phyloP scores from a whole-genome alignment of 1,140 invertebrate species.

The Dreissena rostriformis region DNA sequence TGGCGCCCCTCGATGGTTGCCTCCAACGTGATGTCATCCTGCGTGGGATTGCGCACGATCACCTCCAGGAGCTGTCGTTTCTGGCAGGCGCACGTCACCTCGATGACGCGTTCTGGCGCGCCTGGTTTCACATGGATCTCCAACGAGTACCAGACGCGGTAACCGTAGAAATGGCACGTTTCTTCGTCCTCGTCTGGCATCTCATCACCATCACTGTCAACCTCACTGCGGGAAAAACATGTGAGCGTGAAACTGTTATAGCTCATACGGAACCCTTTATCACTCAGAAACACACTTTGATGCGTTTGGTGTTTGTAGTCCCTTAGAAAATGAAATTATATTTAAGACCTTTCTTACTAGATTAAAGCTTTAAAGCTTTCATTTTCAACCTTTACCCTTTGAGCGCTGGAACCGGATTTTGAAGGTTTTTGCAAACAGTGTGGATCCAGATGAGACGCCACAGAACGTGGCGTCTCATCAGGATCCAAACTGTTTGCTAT shows the following conservation, averaged over 20 bases:
- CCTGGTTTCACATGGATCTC: conserved; percentile 77
- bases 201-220: conserved; percentile 81
- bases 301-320: no score
- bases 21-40: conserved; percentile 71
- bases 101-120: conserved; percentile 74
- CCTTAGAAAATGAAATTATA: no score
- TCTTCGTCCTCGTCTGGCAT: conserved; percentile 71
- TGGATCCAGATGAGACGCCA: no score
- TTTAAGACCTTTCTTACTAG: no score
- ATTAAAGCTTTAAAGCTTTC: no score
- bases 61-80: conserved; percentile 77
- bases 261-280: neutral
- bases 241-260: neutral
- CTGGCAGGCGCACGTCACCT: conserved; percentile 78
- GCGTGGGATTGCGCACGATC: conserved; percentile 78
- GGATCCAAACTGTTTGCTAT: no score
- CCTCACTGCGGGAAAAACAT: conserved; percentile 69
- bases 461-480: no score
- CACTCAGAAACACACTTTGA: neutral
- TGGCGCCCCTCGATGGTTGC: conserved; percentile 72
- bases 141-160: conserved; percentile 80
- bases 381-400: no score
- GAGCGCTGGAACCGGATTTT: no score
- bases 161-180: conserved; percentile 72
- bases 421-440: no score